Evolutionary conservation across 2,113 vertebrate species (phyloP).

Genomic region (Peromyscus leucopus): DNA sequence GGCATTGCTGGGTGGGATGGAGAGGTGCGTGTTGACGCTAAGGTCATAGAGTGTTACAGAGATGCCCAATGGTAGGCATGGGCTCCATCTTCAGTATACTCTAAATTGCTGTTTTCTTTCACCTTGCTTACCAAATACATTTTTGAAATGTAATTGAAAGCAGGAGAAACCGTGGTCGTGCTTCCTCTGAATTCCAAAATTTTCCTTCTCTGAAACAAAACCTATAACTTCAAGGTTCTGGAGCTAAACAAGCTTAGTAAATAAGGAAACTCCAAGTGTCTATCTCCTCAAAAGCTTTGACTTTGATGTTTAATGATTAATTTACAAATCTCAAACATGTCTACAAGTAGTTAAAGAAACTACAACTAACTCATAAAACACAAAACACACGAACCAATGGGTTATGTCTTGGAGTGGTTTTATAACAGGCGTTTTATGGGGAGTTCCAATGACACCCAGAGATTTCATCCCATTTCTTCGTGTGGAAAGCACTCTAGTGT

Average conservation of each 20-base stretch:
- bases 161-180: conserved; percentile 56
- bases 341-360: conserved; percentile 38
- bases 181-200: conserved; percentile 31
- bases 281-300: conserved; percentile 38
- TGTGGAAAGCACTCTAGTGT: background rate
- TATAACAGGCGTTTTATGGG: conserved; percentile 43
- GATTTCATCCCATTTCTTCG: background rate
- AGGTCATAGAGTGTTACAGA: accelerated
- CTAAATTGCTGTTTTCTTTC: conserved; percentile 35
- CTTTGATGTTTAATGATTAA: conserved; percentile 64
- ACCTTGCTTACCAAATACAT: background rate
- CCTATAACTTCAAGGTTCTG: conserved; percentile 16
- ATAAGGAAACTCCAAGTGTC: conserved; percentile 5
- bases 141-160: conserved; percentile 56
- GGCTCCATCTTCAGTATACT: conserved; percentile 9
- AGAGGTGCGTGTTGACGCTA: background rate
- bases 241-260: conserved; percentile 67
- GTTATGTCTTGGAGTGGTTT: conserved; percentile 54
- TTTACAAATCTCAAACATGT: conserved; percentile 62
- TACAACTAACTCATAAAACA: conserved; percentile 49
- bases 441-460: background rate
- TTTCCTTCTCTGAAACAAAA: conserved; percentile 53
- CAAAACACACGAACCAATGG: conserved; percentile 56
- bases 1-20: background rate
- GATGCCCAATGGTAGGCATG: background rate